Conservation (phyloP, 2,888 invertebrate species). For the Euzophera pinguis region DNA sequence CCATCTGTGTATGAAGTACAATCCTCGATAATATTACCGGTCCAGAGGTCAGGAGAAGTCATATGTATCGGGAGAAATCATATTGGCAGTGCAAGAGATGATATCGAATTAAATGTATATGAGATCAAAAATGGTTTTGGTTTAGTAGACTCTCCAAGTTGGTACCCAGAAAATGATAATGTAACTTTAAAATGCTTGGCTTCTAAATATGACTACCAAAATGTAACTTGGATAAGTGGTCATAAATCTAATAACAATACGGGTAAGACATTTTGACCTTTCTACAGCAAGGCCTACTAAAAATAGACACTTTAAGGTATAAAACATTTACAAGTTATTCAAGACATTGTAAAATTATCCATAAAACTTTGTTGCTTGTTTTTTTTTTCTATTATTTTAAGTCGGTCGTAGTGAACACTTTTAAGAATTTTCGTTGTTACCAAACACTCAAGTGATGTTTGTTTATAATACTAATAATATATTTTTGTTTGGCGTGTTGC, state of each 20-base stretch:
- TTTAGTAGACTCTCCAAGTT: constrained; percentile 35
- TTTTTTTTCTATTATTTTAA: too few relatives aligned
- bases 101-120: constrained; percentile 42
- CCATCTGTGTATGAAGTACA: constrained; percentile 35
- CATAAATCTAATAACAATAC: constrained; percentile 22
- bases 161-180: constrained; percentile 46
- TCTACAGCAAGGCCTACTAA: not conserved
- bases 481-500: constrained; percentile 28
- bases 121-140: constrained; percentile 59
- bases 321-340: not conserved
- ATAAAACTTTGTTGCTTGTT: too few relatives aligned
- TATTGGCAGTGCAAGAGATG: not conserved
- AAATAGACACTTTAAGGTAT: not conserved
- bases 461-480: constrained; percentile 11
- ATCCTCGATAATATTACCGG: constrained; percentile 37
- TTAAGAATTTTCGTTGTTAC: not conserved
- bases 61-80: constrained; percentile 46
- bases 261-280: constrained; percentile 28
- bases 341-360: too few relatives aligned
- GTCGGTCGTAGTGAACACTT: too few relatives aligned
- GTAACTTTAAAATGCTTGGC: constrained; percentile 51
- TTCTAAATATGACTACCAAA: constrained; percentile 48
- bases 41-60: constrained; percentile 41
- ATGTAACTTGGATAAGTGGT: constrained; percentile 48
- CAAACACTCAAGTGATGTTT: not conserved